Percentiles rank a stretch among this genome's conserved stretches.
phyloP scores from a whole-genome alignment of 2,888 invertebrate genomes.

The Caenorhabditis virilis region DNA sequence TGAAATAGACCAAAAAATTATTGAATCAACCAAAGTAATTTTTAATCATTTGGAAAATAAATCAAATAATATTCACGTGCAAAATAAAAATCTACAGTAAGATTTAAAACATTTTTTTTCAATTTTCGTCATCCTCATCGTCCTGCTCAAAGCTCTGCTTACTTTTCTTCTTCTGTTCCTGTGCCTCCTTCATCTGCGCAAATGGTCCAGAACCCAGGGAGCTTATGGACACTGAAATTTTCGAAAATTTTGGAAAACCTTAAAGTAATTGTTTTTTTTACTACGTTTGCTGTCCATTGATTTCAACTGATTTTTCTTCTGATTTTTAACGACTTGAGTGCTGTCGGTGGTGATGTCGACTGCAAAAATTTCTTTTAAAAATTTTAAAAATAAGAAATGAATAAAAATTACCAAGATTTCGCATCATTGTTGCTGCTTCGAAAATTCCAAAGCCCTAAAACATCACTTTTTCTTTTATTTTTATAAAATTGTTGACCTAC shows the following conservation, averaged over 20 bases:
- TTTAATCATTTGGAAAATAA: too few species aligned
- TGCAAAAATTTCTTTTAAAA: constrained; percentile 5
- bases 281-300: constrained; percentile 26
- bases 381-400: not conserved
- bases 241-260: not conserved
- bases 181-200: constrained; percentile 29
- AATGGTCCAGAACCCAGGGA: constrained; percentile 9
- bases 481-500: constrained; percentile 13
- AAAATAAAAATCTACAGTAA: too few species aligned
- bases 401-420: constrained; percentile 16
- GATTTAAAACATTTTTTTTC: too few species aligned
- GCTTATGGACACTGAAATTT: not conserved
- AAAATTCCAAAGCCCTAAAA: constrained; percentile 6
- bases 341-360: constrained; percentile 33
- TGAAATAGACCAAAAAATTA: too few species aligned
- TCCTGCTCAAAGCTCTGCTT: constrained; percentile 24
- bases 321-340: constrained; percentile 12
- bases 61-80: too few species aligned
- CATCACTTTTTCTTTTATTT: too few species aligned
- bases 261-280: too few species aligned
- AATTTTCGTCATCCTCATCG: constrained; percentile 8
- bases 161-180: constrained; percentile 29
- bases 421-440: constrained; percentile 29
- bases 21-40: too few species aligned
- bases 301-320: constrained; percentile 17